A percentile compares a stretch with the other conserved stretches of the same genome.
These are phyloP conservation scores for Caenorhabditis sp. DNA, from an alignment of 2,888 invertebrate species.

Conservation along the genomic window DNA sequence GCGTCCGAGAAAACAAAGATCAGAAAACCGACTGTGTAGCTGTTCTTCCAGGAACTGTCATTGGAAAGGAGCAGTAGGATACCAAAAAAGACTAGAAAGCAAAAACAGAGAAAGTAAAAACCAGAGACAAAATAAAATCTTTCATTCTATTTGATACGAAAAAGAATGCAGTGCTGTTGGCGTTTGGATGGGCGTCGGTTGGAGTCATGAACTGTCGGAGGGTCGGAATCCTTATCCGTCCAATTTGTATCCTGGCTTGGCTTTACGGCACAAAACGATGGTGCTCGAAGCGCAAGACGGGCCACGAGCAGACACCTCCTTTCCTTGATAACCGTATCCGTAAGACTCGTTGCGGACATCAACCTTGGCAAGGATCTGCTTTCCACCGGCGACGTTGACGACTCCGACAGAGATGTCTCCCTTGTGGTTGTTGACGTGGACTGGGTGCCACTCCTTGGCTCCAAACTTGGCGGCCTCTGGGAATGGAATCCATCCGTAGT, in stretches of 20 bases:
- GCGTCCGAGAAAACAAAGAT: no score
- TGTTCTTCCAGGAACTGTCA: no score
- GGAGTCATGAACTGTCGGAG: no score
- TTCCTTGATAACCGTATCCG: constrained; percentile 61
- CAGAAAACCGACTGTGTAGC: no score
- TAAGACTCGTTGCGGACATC: constrained; percentile 79
- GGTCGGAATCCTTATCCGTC: constrained; percentile 63
- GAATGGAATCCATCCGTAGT: no score
- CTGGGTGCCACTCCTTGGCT: constrained; percentile 76
- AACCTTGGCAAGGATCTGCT: constrained; percentile 80
- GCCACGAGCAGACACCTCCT: constrained; percentile 64
- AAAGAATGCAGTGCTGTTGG: no score
- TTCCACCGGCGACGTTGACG: constrained; percentile 73
- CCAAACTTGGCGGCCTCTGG: no score
- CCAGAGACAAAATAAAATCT: no score
- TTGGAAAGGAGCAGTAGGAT: no score
- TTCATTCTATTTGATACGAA: no score
- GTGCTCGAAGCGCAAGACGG: constrained; percentile 48
- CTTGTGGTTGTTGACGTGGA: constrained; percentile 78
- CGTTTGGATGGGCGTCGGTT: no score
- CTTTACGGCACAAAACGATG: constrained; percentile 77
- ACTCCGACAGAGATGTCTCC: constrained; percentile 78
- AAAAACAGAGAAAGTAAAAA: no score
- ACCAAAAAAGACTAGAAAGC: not conserved
- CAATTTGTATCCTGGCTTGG: constrained; percentile 76